Percentiles rank a stretch among this genome's conserved stretches.
Conservation (phyloP, 2,888 invertebrate species). For the Lasiommata megera region DNA sequence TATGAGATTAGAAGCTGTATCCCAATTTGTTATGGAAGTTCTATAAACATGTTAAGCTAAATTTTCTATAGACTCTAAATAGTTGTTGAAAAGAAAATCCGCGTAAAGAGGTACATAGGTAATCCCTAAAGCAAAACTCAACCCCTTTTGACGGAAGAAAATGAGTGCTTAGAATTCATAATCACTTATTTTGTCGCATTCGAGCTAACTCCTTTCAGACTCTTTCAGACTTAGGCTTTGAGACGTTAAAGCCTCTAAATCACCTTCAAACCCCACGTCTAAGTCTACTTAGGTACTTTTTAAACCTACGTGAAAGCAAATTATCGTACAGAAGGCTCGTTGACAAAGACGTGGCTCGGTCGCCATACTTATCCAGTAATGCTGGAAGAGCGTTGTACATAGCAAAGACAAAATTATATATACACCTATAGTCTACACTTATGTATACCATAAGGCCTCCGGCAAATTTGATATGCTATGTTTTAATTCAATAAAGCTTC, state of each 20-base stretch:
- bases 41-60: not conserved
- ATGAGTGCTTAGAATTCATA: constrained; percentile 3
- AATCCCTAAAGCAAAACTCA: constrained; percentile 2
- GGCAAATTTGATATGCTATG: no score
- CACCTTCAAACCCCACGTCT: not conserved
- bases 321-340: not conserved
- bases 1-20: not conserved
- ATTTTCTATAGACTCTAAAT: not conserved
- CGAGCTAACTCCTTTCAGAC: not conserved
- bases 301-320: not conserved
- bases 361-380: no score
- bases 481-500: no score
- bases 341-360: not conserved
- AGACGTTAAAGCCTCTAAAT: constrained; percentile 6
- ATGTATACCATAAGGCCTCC: no score
- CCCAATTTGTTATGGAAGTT: no score
- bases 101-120: not conserved
- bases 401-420: no score
- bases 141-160: not conserved
- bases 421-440: no score
- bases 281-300: not conserved
- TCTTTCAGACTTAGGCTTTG: constrained; percentile 21
- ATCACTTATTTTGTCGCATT: constrained; percentile 11
- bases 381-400: no score
- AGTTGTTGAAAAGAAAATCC: not conserved